Percentiles rank a stretch among this genome's conserved stretches.
Conservation (phyloP, 2,113 vertebrate genomes). For the Lophotis ruficrista region DNA sequence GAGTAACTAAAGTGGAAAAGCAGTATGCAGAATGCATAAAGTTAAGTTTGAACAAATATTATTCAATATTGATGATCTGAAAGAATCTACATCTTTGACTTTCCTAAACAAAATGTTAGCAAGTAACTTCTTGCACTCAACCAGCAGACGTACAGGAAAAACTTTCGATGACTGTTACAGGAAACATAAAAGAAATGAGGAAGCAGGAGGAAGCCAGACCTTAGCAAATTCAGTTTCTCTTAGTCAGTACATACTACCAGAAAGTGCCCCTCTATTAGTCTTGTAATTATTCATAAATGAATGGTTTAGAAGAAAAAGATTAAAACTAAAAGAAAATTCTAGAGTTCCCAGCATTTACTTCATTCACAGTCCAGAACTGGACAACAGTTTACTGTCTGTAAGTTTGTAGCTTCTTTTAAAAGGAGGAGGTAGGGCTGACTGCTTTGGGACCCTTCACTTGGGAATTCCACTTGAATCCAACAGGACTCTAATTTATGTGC, state of each 20-base stretch:
- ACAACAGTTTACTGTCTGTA: background rate
- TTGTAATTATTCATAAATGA: background rate
- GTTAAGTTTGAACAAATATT: background rate
- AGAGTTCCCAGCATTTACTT: background rate
- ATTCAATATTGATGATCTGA: background rate
- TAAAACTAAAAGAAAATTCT: background rate
- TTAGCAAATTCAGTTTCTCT: background rate
- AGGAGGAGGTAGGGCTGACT: background rate
- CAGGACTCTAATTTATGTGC: background rate
- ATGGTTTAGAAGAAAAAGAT: background rate
- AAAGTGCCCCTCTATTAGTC: background rate
- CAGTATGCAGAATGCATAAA: background rate
- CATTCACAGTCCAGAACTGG: background rate
- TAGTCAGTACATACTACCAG: background rate
- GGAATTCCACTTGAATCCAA: background rate
- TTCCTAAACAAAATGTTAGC: background rate
- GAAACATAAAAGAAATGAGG: background rate
- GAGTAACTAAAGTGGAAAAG: background rate
- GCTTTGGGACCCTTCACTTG: background rate
- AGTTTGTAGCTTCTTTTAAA: background rate
- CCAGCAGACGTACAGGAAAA: background rate
- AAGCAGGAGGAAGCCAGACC: background rate
- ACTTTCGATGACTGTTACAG: background rate
- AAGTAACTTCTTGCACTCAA: background rate
- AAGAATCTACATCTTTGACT: background rate